Evolutionary conservation across 2,888 invertebrate genomes (phyloP).

Genomic region (Orthosia gothica): DNA sequence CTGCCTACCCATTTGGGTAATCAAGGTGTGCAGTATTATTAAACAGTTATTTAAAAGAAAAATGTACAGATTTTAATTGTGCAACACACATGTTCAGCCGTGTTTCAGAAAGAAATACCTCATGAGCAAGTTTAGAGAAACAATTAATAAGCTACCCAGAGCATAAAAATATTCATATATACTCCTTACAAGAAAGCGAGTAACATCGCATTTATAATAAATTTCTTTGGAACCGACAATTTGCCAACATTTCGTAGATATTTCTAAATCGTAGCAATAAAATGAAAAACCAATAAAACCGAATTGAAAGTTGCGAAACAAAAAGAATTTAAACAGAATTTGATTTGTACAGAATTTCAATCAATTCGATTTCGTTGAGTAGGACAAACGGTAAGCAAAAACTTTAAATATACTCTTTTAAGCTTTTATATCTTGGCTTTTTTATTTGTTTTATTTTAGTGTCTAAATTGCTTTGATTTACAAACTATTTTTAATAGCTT

Average conservation of each 20-base stretch:
- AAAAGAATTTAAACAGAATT: conserved; percentile 81
- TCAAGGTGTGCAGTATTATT: neutral
- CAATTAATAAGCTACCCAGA: conserved; percentile 4
- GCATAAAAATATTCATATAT: conserved; percentile 34
- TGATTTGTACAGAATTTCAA: conserved; percentile 81
- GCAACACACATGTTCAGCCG: neutral
- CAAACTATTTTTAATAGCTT: neutral
- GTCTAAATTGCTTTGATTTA: conserved; percentile 7
- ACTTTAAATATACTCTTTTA: conserved; percentile 47
- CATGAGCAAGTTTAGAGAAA: neutral
- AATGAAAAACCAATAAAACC: conserved; percentile 81
- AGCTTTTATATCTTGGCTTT: conserved; percentile 37
- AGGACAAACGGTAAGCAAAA: conserved; percentile 73
- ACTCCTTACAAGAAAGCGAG: conserved; percentile 15
- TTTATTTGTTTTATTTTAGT: neutral
- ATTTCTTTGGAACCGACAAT: conserved; percentile 54
- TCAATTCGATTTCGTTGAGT: conserved; percentile 70
- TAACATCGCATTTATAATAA: conserved; percentile 44
- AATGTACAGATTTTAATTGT: neutral
- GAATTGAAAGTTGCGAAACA: conserved; percentile 85
- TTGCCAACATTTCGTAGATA: conserved; percentile 66
- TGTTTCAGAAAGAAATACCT: neutral
- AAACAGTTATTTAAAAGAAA: neutral
- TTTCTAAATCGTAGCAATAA: conserved; percentile 78
- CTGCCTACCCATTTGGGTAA: neutral